Conservation (phyloP, 2,888 invertebrate genomes). For the Conops quadrifasciatus region DNA sequence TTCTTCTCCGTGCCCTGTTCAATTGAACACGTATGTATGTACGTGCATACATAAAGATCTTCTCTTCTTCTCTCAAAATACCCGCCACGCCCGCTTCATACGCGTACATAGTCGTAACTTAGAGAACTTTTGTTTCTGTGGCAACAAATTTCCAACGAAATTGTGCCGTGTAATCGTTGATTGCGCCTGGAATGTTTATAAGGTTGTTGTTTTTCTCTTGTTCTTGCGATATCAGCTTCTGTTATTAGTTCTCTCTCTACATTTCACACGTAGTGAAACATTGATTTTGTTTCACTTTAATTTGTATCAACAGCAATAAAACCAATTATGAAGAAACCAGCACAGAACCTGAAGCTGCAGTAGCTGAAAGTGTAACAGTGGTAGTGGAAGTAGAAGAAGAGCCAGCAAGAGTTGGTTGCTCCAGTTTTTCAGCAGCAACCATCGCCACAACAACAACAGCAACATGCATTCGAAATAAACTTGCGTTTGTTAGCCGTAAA, state of each 20-base stretch:
- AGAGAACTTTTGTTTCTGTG: too few species aligned
- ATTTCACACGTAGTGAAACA: too few species aligned
- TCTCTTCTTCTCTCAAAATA: too few species aligned
- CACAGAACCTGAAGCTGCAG: neutral
- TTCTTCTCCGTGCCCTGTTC: neutral
- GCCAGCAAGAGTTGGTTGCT: too few species aligned
- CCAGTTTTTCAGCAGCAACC: conserved; percentile 17
- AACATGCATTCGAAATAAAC: conserved; percentile 56
- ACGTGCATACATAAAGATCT: too few species aligned
- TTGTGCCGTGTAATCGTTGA: conserved; percentile 28
- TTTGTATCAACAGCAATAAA: conserved; percentile 14
- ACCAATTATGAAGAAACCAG: conserved; percentile 10
- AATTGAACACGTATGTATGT: neutral
- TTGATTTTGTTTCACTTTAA: neutral
- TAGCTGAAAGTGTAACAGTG: too few species aligned
- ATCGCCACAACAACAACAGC: conserved; percentile 40
- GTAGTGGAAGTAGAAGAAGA: too few species aligned
- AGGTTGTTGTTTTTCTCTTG: conserved; percentile 43
- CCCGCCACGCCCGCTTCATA: too few species aligned
- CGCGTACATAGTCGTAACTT: too few species aligned
- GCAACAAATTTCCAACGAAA: conserved; percentile 25
- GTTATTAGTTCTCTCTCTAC: too few species aligned
- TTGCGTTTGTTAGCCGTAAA: conserved; percentile 20
- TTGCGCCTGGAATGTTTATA: conserved; percentile 20
- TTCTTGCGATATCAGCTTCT: conserved; percentile 56